phyloP scores from a whole-genome alignment of 2,797 vertebrate genomes.

The Darevskia nairensis region DNA sequence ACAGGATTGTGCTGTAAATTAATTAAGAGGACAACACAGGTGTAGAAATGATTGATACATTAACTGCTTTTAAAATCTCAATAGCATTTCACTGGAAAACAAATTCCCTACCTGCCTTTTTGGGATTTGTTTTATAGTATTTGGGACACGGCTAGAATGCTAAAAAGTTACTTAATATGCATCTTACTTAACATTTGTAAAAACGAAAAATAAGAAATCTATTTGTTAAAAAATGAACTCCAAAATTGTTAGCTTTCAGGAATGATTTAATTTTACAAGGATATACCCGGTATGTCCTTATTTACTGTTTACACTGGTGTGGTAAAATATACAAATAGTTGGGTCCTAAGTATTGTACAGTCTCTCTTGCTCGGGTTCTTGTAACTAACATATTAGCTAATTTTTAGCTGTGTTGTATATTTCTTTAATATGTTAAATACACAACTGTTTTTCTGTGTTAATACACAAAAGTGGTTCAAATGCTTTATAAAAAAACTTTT shows the following conservation, averaged over 20 bases:
- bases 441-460: too few species aligned
- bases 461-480: too few species aligned
- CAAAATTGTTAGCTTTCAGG: not conserved
- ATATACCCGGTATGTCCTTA: not conserved
- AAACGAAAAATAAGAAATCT: too few species aligned
- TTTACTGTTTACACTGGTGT: not conserved
- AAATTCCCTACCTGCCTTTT: not conserved
- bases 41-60: too few species aligned
- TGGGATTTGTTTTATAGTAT: not conserved
- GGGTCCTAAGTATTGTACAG: not conserved
- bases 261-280: not conserved
- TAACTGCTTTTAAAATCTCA: not conserved
- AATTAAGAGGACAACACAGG: not conserved
- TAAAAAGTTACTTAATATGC: not conserved
- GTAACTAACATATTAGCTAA: not conserved
- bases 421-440: too few species aligned
- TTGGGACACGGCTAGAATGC: not conserved
- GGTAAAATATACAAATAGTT: not conserved
- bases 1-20: not conserved
- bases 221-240: too few species aligned
- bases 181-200: not conserved
- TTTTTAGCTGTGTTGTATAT: not conserved
- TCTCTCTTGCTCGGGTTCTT: not conserved
- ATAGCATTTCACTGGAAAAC: not conserved
- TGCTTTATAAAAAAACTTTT: too few species aligned